Base-by-base conservation (phyloP, 1,140 invertebrate genomes). In the Oryzaephilus surinamensis region DNA sequence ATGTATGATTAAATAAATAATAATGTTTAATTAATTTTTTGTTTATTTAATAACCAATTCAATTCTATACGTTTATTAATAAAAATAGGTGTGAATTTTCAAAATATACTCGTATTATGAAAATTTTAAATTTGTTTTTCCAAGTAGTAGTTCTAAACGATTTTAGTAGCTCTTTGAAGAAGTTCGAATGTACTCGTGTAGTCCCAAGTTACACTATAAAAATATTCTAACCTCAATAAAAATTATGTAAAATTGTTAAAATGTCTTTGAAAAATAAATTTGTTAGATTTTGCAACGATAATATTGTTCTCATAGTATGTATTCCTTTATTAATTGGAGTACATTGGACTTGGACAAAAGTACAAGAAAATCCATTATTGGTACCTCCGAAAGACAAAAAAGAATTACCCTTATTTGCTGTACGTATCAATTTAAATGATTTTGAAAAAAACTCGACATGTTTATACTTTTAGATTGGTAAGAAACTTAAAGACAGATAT, bases 281-380 rank as follows among this genome's bases (percentile, higher is more conserved):
- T 10, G 13, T 32, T 6, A 27, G 29, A 24, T 67, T 67, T 52
- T 21, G 66, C 12, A 60, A 62, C 8, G 62, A 60, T 33, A 68
- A 72, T 48, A 20, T 67, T 4, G 63, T 71, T 3, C 18, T 58
- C 4, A 48, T 73, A 21, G 50, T 66, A 4, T 64, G 68, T 53
- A 50, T 71, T n/a, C 66, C 68, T 2, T 31, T 60, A 15, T 51
- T 73, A 6, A 42, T 68, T 19, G 64, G 57, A 4, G 49, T 58
- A 24, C 71, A 74, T 54, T 71, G 65, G 53, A 63, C 60, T 4
- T 73, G 71, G 71, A 45, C 53, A 26, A 63, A 60, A 51, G 40
- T 74, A 12, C 71, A 74, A 51, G 44, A 66, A 34, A 51, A 63
- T 10, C 66, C 70, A 11, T 42, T 40, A 16, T 57, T 72, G 8